Evolutionary conservation across 2,888 invertebrate species (phyloP).

Genomic region (Eupelmus urozonus): DNA sequence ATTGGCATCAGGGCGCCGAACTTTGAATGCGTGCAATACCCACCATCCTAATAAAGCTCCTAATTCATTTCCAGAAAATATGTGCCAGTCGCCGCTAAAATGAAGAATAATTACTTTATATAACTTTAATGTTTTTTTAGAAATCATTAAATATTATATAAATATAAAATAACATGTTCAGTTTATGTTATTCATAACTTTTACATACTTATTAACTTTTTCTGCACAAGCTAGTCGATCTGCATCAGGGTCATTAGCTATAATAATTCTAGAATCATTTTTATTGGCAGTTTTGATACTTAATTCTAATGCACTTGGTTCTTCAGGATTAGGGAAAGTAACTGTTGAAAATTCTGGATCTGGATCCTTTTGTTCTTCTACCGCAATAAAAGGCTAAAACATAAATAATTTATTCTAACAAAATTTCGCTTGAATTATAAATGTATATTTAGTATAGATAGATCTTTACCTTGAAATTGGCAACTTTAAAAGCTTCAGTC

Average conservation of each 20-base stretch:
- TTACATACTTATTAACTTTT: slow-evolving; percentile 81
- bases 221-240: slow-evolving; percentile 95
- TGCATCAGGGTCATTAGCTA: slow-evolving; percentile 99
- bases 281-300: slow-evolving; percentile 88
- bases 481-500: slow-evolving; percentile 84
- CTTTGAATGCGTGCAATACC: slow-evolving; percentile 83
- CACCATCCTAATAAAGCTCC: slow-evolving; percentile 97
- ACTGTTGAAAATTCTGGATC: slow-evolving; percentile 99
- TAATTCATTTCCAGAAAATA: slow-evolving; percentile 97
- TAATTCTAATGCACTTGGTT: slow-evolving; percentile 87
- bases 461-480: slow-evolving; percentile 84
- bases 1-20: slow-evolving; percentile 77
- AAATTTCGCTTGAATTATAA: too few species aligned
- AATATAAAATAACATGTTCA: too few species aligned
- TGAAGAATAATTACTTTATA: slow-evolving; percentile 35
- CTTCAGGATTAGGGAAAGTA: slow-evolving; percentile 98
- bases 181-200: neutral
- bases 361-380: slow-evolving; percentile 88
- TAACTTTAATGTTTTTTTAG: neutral
- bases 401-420: slow-evolving; percentile 12
- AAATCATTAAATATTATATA: neutral
- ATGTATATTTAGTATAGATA: slow-evolving; percentile 8
- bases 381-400: slow-evolving; percentile 81
- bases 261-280: slow-evolving; percentile 84
- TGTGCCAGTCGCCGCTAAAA: slow-evolving; percentile 86